Conservation (phyloP, 2,888 invertebrate genomes). For the Cheilosia pagana region DNA sequence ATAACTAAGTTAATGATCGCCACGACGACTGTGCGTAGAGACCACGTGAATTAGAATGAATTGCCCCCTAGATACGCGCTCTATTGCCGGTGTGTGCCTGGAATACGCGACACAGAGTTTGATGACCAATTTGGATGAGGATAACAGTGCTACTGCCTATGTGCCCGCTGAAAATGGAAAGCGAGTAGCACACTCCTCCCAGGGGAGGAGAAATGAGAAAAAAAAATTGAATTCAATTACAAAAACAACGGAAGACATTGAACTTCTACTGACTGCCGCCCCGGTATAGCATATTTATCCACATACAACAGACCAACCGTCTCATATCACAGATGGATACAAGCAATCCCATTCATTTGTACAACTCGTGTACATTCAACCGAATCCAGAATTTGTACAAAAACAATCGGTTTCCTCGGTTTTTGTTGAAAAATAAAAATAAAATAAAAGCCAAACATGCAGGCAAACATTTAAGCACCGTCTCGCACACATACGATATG, state of each 20-base stretch:
- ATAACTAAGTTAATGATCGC: slow-evolving; percentile 53
- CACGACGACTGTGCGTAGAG: slow-evolving; percentile 1
- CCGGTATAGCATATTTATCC: slow-evolving; percentile 27
- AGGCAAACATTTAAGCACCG: slow-evolving; percentile 43
- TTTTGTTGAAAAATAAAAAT: slow-evolving; percentile 18
- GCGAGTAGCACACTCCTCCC: neutral
- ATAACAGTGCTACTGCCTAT: slow-evolving; percentile 42
- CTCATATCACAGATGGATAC: slow-evolving; percentile 54
- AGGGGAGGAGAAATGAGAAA: neutral
- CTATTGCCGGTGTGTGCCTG: slow-evolving; percentile 38
- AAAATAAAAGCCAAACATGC: slow-evolving; percentile 37
- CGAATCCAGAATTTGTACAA: slow-evolving; percentile 52
- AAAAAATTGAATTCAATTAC: slow-evolving; percentile 25
- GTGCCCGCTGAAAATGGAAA: slow-evolving; percentile 51
- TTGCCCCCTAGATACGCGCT: slow-evolving; percentile 27
- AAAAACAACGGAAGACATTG: slow-evolving; percentile 44
- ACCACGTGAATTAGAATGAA: slow-evolving; percentile 56
- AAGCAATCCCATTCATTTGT: slow-evolving; percentile 58
- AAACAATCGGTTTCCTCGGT: slow-evolving; percentile 33
- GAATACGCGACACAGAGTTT: slow-evolving; percentile 28
- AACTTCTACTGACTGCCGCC: slow-evolving; percentile 35
- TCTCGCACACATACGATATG: neutral
- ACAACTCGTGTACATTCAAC: slow-evolving; percentile 65
- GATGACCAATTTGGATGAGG: slow-evolving; percentile 45
- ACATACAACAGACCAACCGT: slow-evolving; percentile 44